phyloP scores from a whole-genome alignment of 2,888 invertebrate genomes.

The Salpingus planirostris region DNA sequence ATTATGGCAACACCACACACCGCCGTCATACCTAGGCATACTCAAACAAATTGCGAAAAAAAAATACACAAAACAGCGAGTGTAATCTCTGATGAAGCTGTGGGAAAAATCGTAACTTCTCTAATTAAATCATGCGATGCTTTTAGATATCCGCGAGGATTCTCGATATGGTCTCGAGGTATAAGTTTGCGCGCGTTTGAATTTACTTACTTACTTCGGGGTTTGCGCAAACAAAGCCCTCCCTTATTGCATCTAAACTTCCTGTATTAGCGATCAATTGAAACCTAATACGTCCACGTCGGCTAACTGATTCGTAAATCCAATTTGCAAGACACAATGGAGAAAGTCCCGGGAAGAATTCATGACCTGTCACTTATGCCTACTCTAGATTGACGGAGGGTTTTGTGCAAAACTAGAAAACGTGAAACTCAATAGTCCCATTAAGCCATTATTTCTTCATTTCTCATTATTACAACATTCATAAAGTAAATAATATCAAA shows the following conservation, averaged over 20 bases:
- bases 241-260: too few relatives aligned
- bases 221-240: background rate
- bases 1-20: slow-evolving; percentile 4
- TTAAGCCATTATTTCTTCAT: slow-evolving; percentile 2
- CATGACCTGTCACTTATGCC: slow-evolving; percentile 20
- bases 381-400: slow-evolving; percentile 20
- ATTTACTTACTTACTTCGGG: too few relatives aligned
- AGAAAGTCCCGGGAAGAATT: slow-evolving; percentile 6
- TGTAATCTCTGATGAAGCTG: background rate
- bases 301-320: slow-evolving; percentile 10
- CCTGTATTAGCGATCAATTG: slow-evolving; percentile 13
- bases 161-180: too few relatives aligned
- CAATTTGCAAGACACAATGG: slow-evolving; percentile 5
- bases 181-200: too few relatives aligned
- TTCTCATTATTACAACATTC: too few relatives aligned
- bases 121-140: too few relatives aligned
- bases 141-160: too few relatives aligned
- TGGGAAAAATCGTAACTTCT: too few relatives aligned
- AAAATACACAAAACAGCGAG: background rate
- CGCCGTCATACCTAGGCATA: background rate
- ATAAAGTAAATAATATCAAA: too few relatives aligned
- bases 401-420: slow-evolving; percentile 26
- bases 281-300: slow-evolving; percentile 12
- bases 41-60: background rate
- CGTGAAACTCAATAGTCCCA: slow-evolving; percentile 21